Evolutionary conservation across 1,140 invertebrate species (phyloP), one percentile per base, ranked within the genome.

Genomic region (Drosophila kurseongensis): DNA sequence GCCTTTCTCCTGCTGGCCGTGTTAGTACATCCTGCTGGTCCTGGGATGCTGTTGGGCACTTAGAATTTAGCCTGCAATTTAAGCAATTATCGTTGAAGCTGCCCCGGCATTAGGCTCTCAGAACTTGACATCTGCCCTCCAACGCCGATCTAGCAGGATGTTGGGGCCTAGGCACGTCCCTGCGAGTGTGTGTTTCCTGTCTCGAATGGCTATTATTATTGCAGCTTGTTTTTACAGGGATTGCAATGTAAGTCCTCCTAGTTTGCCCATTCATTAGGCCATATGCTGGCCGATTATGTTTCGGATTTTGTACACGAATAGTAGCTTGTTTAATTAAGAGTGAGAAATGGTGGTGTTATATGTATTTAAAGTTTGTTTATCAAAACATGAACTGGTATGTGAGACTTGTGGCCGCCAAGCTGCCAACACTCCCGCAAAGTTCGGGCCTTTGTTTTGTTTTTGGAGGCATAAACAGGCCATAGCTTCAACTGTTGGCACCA

Each of bases 61-160:
- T 47, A 59, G 59, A 77, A 77, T 89, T 69, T 67, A 55, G 65
- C 48, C 61, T 61, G 80, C 77, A 88, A 89, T 84, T 88, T 66
- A 72, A 52, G 80, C 84, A 78, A 89, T 89, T 89, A 89, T 83
- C 67, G 76, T 63, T 59, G 62, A 56, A 60, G 63, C 74, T 36
- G 66, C 63, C 77, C 75, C 60, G 59, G 83, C 75, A 62, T 78
- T 79, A 65, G 71, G 59, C 69, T 79, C 51, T 52, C 58, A 59
- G 62, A 60, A 72, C 71, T 62, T 81, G 82, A 72, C 82, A 85
- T 85, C 60, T 81, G 63, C 59, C 60, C 41, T 35, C 32, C n/a
- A 52, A 29, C 62, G 40, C 56, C 50, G 40, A 66, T 45, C n/a
- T 12, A 18, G 38, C 47, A 66, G 65, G 60, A 68, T 68, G 65